phyloP scores from a whole-genome alignment of 2,797 vertebrate species.

The Ptychobarbus kaznakovi region DNA sequence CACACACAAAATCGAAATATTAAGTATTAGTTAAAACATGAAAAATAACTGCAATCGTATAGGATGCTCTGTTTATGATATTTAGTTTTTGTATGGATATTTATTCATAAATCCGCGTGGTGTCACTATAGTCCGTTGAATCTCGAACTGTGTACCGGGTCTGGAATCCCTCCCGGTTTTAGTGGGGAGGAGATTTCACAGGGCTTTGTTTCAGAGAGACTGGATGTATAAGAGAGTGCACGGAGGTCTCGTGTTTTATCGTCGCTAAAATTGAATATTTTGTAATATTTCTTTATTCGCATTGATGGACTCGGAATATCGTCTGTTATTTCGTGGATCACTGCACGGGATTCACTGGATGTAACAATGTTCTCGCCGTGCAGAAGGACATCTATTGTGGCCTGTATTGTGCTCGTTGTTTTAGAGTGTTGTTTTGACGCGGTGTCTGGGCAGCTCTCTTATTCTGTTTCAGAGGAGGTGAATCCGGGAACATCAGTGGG shows the following conservation, averaged over 20 bases:
- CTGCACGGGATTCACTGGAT: neutral
- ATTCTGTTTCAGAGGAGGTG: constrained; percentile 63
- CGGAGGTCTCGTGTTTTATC: neutral
- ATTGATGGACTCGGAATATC: neutral
- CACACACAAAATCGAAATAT: neutral
- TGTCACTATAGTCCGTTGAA: constrained; percentile 18
- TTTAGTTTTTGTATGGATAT: neutral
- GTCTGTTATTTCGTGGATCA: neutral
- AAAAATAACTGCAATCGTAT: constrained; percentile 29
- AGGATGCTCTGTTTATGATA: neutral
- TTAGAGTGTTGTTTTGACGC: constrained; percentile 60
- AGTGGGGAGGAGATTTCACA: neutral
- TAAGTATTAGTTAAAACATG: neutral
- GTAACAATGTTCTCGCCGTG: neutral
- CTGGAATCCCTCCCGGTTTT: constrained; percentile 65
- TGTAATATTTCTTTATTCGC: neutral
- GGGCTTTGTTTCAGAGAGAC: constrained; percentile 43
- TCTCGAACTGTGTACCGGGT: neutral
- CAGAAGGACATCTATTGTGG: neutral
- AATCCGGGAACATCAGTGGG: constrained; percentile 65
- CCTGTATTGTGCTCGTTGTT: constrained; percentile 18
- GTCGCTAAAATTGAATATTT: neutral
- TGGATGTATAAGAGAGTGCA: constrained; percentile 45
- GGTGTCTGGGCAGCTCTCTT: constrained; percentile 76
- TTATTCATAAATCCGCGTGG: neutral